phyloP scores from a whole-genome alignment of 2,797 vertebrate genomes.

The Sorex maritimensis region DNA sequence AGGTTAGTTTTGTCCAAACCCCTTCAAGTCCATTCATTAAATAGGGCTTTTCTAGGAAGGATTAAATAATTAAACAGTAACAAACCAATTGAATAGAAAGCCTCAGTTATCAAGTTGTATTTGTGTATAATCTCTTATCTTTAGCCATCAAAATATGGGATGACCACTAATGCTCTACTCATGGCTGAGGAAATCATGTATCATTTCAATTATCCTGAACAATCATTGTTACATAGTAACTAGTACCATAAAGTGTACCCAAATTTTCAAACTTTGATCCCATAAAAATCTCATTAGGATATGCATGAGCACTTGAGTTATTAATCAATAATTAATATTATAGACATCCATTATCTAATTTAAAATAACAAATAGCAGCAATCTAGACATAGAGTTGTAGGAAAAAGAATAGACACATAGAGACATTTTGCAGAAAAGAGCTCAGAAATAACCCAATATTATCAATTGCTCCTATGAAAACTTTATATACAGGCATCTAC shows the following conservation, averaged over 20 bases:
- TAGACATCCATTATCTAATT: background rate
- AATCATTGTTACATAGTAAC: constrained; percentile 1
- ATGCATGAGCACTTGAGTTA: background rate
- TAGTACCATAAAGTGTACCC: background rate
- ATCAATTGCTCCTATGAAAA: background rate
- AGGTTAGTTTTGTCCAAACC: background rate
- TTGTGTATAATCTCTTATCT: background rate
- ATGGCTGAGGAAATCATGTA: too few relatives aligned
- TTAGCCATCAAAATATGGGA: background rate
- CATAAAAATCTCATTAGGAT: background rate
- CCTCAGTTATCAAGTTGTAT: background rate
- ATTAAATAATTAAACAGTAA: background rate
- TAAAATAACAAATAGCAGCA: background rate
- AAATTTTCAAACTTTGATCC: background rate
- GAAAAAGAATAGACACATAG: constrained; percentile 3
- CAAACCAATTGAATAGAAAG: background rate
- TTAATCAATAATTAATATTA: background rate
- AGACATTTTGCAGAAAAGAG: background rate
- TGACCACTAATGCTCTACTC: too few relatives aligned
- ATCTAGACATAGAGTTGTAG: background rate
- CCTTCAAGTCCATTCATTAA: background rate
- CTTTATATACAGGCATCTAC: background rate
- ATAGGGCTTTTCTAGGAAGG: rapidly evolving
- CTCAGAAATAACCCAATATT: background rate
- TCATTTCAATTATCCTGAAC: background rate